phyloP scores from a whole-genome alignment of 2,888 invertebrate genomes.

The Aelia acuminata region DNA sequence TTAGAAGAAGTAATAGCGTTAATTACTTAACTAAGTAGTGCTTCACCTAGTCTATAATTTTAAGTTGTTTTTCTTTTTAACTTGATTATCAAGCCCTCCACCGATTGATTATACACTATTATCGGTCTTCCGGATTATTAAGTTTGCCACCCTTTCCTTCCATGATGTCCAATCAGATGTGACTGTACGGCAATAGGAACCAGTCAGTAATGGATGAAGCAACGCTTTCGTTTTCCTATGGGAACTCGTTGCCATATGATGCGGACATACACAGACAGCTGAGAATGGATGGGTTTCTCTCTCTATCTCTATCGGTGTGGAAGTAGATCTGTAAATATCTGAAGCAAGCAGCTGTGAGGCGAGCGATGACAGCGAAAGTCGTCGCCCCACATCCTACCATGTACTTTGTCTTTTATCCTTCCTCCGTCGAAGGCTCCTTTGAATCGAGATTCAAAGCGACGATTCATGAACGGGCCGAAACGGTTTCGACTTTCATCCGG shows the following conservation, averaged over 20 bases:
- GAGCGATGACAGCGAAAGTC: background rate
- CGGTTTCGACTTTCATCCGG: background rate
- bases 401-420: background rate
- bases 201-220: background rate
- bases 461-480: background rate
- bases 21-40: too few species aligned
- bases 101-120: too few species aligned
- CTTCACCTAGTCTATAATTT: too few species aligned
- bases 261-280: background rate
- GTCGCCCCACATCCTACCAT: background rate
- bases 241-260: background rate
- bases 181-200: background rate
- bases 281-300: background rate
- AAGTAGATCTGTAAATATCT: background rate
- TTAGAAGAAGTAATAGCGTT: too few species aligned
- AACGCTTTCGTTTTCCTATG: slow-evolving; percentile 26
- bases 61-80: too few species aligned
- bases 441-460: background rate
- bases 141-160: background rate
- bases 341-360: background rate
- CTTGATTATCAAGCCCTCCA: too few species aligned
- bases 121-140: background rate
- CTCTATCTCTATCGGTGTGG: too few species aligned
- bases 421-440: background rate
- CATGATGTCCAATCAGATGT: background rate